Base-by-base conservation (phyloP, 30 jellyfish, hydroid and myxozoan species). In the Hydractinia echinata region DNA sequence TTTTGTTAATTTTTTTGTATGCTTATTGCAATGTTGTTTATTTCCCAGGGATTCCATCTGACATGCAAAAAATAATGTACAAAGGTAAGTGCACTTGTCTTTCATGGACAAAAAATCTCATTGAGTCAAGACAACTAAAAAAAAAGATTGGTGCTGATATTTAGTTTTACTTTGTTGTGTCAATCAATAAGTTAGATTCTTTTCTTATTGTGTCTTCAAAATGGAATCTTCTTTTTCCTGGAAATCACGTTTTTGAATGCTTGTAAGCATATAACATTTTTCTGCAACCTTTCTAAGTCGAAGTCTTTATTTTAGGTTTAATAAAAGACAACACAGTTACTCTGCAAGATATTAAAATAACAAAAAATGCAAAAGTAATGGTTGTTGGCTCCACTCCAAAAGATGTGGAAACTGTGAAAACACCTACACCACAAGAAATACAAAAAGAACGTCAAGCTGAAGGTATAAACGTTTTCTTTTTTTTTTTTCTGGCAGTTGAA, bases 381-480 rank as follows among this genome's bases (percentile, higher is more conserved):
- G 95, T 89, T 55, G 88, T 89, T 77, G 96, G 96, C 53, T 89
- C 96, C 55, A 89, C 96, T 7, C 61, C 84, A 30, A 89, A 83
- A 73, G 96, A 89, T 67, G 94, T 89, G 14, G 83, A 81, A 20
- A 79, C 81, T 10, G 96, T 89, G 11, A 83, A 74, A 11, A 86
- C 88, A 10, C 96, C 96, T 50, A 53, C 93, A 7, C 67, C 88
- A 54, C 92, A 79, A 14, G 86, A 79, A 15, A 72, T 61, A 55
- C 67, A 69, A 39, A 87, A 82, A 39, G 53, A 66, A 62, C 39
- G 55, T 56, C 60, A 51, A 54, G 49, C 82, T 54, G 89, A 79
- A 64, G 76, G 89, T 79, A 19, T 1, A 30, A 30, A 30, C 44
- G 44, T 30, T 30, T 30, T 30, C 44, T 30, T 30, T 0, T 30